phyloP scores from a whole-genome alignment of 2,797 vertebrate species.

The Buphagus erythrorhynchus region DNA sequence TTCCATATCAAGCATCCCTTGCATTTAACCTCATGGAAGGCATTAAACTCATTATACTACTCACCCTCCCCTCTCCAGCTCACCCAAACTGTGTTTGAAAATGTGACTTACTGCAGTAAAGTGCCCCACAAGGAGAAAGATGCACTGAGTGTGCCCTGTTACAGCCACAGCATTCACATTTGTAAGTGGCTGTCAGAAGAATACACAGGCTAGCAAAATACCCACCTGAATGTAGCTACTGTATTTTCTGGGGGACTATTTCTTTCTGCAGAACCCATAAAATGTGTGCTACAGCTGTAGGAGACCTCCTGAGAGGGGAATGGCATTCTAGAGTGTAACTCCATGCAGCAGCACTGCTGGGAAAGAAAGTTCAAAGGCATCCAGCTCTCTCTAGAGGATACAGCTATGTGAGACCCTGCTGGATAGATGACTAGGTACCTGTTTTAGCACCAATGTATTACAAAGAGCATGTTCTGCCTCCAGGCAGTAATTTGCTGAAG shows the following conservation, averaged over 20 bases:
- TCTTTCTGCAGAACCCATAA: slow-evolving; percentile 4
- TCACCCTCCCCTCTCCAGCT: not conserved
- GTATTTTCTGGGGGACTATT: slow-evolving; percentile 22
- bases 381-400: slow-evolving; percentile 38
- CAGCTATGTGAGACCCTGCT: slow-evolving; percentile 34
- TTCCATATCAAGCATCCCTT: not conserved
- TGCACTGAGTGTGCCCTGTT: accelerated
- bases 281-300: not conserved
- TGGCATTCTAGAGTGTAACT: not conserved
- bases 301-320: slow-evolving; percentile 2
- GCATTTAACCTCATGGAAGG: not conserved
- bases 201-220: not conserved
- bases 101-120: not conserved
- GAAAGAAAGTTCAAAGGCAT: slow-evolving; percentile 62
- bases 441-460: slow-evolving; percentile 55
- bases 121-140: not conserved
- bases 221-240: not conserved
- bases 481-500: slow-evolving; percentile 60
- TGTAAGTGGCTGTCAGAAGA: not conserved
- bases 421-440: slow-evolving; percentile 58
- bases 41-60: not conserved
- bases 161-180: not conserved
- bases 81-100: not conserved
- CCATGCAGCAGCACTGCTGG: not conserved
- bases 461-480: slow-evolving; percentile 62